Evolutionary conservation across 2,113 vertebrate species (phyloP).

Genomic region (human (Homo sapiens)): DNA sequence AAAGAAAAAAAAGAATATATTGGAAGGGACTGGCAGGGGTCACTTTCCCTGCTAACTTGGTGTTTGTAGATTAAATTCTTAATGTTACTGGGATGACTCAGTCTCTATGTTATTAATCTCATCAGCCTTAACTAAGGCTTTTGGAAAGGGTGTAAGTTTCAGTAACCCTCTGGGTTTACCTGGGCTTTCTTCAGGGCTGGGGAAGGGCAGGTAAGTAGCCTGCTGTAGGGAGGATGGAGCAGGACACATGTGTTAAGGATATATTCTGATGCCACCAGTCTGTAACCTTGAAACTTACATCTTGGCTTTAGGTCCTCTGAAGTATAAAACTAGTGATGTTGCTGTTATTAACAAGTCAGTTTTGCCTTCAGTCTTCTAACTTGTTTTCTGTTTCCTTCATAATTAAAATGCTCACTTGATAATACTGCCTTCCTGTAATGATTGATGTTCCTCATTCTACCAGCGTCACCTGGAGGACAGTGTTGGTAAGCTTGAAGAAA

Average conservation of each 20-base stretch:
- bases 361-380: slow-evolving; percentile 2
- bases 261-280: background rate
- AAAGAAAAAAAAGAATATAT: background rate
- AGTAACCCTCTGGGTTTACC: background rate
- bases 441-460: background rate
- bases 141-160: background rate
- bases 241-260: background rate
- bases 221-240: background rate
- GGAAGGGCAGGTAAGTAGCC: slow-evolving; percentile 54
- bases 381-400: slow-evolving; percentile 37
- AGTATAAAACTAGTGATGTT: background rate
- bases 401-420: slow-evolving; percentile 28
- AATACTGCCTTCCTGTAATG: background rate
- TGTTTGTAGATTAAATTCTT: background rate
- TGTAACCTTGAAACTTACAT: slow-evolving; percentile 14
- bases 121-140: background rate
- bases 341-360: background rate
- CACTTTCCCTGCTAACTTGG: background rate
- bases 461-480: slow-evolving; percentile 61
- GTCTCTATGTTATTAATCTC: background rate
- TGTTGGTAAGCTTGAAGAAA: slow-evolving; percentile 51
- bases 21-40: background rate
- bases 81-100: background rate
- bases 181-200: background rate
- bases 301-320: background rate